Conservation (phyloP, 2,888 invertebrate species). For the Agriotes lineatus region DNA sequence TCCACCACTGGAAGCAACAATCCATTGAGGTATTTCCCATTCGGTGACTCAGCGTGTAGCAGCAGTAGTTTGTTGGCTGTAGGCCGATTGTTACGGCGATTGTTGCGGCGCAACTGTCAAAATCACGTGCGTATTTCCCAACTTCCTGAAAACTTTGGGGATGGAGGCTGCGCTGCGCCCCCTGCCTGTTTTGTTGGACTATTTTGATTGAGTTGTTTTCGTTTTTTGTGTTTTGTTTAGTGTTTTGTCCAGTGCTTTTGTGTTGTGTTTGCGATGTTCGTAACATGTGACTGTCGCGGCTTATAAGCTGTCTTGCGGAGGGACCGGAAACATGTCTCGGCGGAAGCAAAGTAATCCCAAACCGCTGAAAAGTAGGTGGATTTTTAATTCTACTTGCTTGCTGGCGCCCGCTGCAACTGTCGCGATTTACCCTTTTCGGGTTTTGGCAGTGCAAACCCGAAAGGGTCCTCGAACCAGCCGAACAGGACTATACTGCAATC, state of each 20-base stretch:
- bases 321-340: conserved; percentile 80
- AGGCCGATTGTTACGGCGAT: conserved; percentile 36
- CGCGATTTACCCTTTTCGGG: too few relatives aligned
- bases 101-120: conserved; percentile 41
- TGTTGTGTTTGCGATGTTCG: conserved; percentile 46
- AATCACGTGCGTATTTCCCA: conserved; percentile 46
- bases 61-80: conserved; percentile 42
- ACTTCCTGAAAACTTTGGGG: not conserved
- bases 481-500: not conserved
- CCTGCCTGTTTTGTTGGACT: conserved; percentile 22
- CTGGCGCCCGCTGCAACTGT: not conserved
- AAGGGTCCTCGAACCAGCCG: not conserved
- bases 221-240: conserved; percentile 43
- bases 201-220: conserved; percentile 38
- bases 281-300: conserved; percentile 55
- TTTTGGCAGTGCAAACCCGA: not conserved
- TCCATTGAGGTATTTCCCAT: conserved; percentile 43
- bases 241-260: conserved; percentile 44
- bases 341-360: conserved; percentile 97
- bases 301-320: conserved; percentile 68
- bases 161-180: conserved; percentile 5
- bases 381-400: not conserved
- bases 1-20: conserved; percentile 47
- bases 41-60: conserved; percentile 43
- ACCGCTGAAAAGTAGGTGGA: conserved; percentile 91